These are phyloP conservation scores for Hyposoter didymator DNA, from an alignment of 2,888 invertebrate species.

Conservation along the genomic window DNA sequence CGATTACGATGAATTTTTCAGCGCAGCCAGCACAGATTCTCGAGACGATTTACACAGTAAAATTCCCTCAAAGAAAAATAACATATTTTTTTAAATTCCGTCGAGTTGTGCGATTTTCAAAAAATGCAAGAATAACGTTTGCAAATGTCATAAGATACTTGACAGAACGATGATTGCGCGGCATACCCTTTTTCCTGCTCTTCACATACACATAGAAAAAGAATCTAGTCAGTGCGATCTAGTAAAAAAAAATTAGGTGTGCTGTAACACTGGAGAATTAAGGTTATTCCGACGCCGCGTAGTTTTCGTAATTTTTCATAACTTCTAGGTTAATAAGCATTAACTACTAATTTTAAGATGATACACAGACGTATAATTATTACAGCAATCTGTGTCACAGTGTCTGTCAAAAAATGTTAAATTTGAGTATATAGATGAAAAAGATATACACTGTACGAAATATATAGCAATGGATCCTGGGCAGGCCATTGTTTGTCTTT, in stretches of 20 bases:
- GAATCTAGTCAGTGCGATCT: not conserved
- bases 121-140: no score
- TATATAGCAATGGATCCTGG: conserved; percentile 36
- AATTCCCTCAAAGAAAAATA: no score
- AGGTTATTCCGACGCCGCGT: conserved; percentile 14
- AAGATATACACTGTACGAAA: conserved; percentile 14
- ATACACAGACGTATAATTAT: conserved; percentile 1
- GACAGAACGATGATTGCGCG: not conserved
- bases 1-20: not conserved
- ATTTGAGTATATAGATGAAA: conserved; percentile 25
- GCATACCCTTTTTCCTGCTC: not conserved
- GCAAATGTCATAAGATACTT: not conserved
- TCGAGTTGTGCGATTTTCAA: no score
- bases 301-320: conserved; percentile 8
- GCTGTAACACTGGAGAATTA: not conserved
- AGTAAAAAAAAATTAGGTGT: not conserved
- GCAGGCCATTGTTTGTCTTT: conserved; percentile 37
- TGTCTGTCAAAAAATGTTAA: conserved; percentile 19
- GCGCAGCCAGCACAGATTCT: not conserved
- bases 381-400: conserved; percentile 10
- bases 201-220: not conserved
- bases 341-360: conserved; percentile 5
- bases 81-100: no score
- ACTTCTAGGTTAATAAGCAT: conserved; percentile 15
- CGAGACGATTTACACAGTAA: not conserved